phyloP scores from a whole-genome alignment of 2,113 vertebrate species.

The Melospiza georgiana region DNA sequence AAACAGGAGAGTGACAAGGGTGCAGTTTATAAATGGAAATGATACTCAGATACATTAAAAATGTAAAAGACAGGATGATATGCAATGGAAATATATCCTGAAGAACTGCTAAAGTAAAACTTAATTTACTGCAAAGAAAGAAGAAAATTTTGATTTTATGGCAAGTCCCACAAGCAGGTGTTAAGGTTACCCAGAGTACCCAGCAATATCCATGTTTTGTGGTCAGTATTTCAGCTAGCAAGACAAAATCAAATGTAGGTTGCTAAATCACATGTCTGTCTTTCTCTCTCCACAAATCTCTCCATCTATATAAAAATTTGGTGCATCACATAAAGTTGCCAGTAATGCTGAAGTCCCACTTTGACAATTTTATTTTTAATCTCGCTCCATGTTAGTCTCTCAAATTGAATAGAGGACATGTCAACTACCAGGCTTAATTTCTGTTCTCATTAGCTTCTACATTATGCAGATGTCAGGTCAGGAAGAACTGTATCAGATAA shows the following conservation, averaged over 20 bases:
- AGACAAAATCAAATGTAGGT: not conserved
- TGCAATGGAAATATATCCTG: not conserved
- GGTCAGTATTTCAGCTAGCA: not conserved
- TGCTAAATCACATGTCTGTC: not conserved
- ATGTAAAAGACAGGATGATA: not conserved
- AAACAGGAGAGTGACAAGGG: not conserved
- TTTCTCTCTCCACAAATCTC: not conserved
- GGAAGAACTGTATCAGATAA: constrained; percentile 41
- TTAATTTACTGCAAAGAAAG: not conserved
- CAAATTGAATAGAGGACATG: not conserved
- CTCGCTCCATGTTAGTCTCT: constrained; percentile 1
- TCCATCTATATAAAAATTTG: not conserved
- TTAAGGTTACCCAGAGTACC: not conserved
- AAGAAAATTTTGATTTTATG: not conserved
- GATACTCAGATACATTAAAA: not conserved
- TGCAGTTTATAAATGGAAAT: not conserved
- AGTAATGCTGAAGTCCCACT: not conserved
- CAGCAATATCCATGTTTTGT: not conserved
- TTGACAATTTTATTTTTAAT: constrained; percentile 19
- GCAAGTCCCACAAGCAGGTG: not conserved
- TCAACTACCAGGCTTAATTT: constrained; percentile 45
- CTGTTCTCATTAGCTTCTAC: constrained; percentile 56
- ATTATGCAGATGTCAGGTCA: constrained; percentile 63
- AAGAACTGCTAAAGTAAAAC: not conserved
- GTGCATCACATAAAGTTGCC: not conserved